A percentile compares a stretch with the other conserved stretches of the same genome.
These are phyloP conservation scores for Eurois occulta DNA, from an alignment of 2,888 invertebrate genomes.

Conservation along the genomic window DNA sequence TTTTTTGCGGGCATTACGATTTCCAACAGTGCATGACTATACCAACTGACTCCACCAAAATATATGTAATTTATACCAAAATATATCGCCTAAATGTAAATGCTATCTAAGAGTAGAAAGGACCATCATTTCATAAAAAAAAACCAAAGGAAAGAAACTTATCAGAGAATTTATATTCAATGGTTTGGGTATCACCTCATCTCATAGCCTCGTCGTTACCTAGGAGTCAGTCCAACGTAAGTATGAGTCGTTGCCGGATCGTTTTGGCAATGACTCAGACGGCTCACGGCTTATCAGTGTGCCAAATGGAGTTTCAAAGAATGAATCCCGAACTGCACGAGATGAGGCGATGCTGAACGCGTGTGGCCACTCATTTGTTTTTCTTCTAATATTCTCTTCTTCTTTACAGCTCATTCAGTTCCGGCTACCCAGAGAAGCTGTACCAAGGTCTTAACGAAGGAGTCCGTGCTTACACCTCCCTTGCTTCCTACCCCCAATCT, in stretches of 20 bases:
- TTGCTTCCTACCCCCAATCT: conserved; percentile 75
- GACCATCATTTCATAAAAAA: neutral
- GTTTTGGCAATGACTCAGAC: neutral
- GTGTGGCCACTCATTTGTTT: neutral
- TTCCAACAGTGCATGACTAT: neutral
- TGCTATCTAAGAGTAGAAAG: no score
- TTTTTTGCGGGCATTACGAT: neutral
- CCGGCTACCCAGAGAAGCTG: conserved; percentile 87
- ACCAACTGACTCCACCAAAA: neutral
- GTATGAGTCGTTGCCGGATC: neutral
- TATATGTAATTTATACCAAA: no score
- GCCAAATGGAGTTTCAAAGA: neutral
- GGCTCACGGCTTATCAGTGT: neutral
- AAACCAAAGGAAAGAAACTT: neutral
- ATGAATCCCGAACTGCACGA: neutral
- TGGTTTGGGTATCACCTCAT: neutral
- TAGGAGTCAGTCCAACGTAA: neutral
- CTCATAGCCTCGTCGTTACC: neutral
- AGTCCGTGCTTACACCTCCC: conserved; percentile 72
- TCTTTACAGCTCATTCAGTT: conserved; percentile 78
- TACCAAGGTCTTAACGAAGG: conserved; percentile 84
- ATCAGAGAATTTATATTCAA: neutral
- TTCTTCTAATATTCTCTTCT: neutral
- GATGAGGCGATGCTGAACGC: neutral
- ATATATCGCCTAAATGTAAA: neutral